Evolutionary conservation across 92 coral and sea anemone genomes (phyloP).

Genomic region (Epizoanthus scotinus): DNA sequence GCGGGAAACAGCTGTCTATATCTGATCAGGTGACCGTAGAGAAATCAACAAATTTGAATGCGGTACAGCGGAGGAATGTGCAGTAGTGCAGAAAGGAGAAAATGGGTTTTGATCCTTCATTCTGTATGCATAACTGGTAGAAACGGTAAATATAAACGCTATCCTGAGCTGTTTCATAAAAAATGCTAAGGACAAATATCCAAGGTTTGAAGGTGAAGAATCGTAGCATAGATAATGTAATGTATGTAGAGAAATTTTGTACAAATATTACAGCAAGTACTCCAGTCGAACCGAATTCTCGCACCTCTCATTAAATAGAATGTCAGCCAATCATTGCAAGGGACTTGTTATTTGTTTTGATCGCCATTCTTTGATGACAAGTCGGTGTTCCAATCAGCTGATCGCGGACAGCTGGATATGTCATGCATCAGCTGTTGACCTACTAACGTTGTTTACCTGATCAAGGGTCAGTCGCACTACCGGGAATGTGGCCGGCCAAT

Average conservation of each 20-base stretch:
- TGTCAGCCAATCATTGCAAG: slow-evolving; percentile 29
- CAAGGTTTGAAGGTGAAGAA: neutral
- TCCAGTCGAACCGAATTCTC: neutral
- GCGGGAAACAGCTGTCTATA: slow-evolving; percentile 98
- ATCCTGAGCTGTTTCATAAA: neutral
- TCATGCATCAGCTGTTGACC: neutral
- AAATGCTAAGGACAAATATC: neutral
- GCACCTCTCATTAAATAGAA: neutral
- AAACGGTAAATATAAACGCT: neutral
- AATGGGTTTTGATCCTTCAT: neutral
- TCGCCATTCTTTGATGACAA: neutral
- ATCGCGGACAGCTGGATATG: neutral
- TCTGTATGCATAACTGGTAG: neutral
- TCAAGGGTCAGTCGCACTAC: too few species aligned
- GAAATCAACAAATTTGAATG: slow-evolving; percentile 83
- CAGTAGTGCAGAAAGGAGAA: slow-evolving; percentile 58
- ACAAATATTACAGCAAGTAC: neutral
- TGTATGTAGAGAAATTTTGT: neutral
- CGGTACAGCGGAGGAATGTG: slow-evolving; percentile 93
- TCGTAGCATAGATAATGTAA: neutral
- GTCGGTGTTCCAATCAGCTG: neutral
- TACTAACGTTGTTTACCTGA: neutral
- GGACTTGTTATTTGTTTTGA: slow-evolving; percentile 24
- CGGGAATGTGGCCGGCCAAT: too few species aligned
- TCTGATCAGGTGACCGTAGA: slow-evolving; percentile 89